These are phyloP conservation scores for Glaucomys volans DNA, from an alignment of 2,113 vertebrate species.

Conservation along the genomic window DNA sequence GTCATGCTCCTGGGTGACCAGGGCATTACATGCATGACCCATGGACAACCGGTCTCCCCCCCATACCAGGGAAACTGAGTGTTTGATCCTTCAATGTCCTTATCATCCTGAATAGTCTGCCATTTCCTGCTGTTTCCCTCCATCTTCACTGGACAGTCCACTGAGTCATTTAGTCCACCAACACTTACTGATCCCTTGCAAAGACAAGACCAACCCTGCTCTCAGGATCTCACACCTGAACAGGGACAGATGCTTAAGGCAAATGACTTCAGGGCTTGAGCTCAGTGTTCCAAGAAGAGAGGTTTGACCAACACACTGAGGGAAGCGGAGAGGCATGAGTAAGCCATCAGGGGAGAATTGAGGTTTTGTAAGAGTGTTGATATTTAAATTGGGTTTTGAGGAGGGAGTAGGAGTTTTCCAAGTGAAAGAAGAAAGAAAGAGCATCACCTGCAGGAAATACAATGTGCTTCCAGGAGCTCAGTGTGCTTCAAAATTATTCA, in stretches of 20 bases:
- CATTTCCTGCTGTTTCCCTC: no score
- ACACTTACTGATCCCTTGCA: neutral
- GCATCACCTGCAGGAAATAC: neutral
- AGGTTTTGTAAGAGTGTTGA: neutral
- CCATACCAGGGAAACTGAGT: neutral
- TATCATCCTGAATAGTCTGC: neutral
- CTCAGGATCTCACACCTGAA: neutral
- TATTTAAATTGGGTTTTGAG: neutral
- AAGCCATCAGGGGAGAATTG: neutral
- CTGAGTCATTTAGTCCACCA: neutral
- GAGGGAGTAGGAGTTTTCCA: neutral
- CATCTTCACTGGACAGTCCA: no score
- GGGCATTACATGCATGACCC: fast-evolving
- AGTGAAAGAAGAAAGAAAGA: neutral
- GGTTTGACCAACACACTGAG: fast-evolving
- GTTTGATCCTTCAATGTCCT: neutral
- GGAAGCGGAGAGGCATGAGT: neutral
- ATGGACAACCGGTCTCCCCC: neutral
- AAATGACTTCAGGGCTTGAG: neutral
- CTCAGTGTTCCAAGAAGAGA: neutral
- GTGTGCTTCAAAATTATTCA: neutral
- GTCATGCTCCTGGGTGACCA: neutral
- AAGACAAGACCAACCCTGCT: neutral
- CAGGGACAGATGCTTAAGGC: neutral
- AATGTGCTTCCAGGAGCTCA: neutral